Base-by-base conservation (phyloP, 2,797 vertebrate species). In the Chelon labrosus region DNA sequence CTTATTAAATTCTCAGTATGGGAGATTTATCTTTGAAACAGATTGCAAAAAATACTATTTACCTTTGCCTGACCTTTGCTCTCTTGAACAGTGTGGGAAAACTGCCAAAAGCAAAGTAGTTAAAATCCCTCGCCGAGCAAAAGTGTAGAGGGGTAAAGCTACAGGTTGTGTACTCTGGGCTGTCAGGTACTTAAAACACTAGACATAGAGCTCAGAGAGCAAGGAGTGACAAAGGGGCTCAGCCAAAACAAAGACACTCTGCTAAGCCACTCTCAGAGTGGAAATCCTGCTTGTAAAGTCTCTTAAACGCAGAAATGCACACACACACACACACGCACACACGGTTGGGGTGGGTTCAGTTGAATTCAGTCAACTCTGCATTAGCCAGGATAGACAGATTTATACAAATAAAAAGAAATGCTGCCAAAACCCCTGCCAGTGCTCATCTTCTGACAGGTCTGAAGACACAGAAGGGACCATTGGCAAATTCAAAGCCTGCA, bases 131-230 rank as follows among this genome's bases (percentile, higher is more conserved):
- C 37, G 53, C 55, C 77, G 75, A 73, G 55, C 51, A 41, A 14
- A 56, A 54, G 39, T 70, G 51, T 25, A 52, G 37, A 74, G 35
- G 19, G 14, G 46, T 70, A 55, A 77, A 31, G 61, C 65, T 12
- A 57, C 67, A 80, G 59, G 76, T 73, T 51, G 50, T 70, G 63
- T 82, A 62, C 73, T 70, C 53, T 22, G 65, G 53, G 11, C 63
- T 83, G 71, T 79, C 78, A 79, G 58, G 57, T 61, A 70, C 77
- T 81, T 81, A 78, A 76, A 77, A 85, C 65, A 71, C 70, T 31
- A 76, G 54, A 79, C 60, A 70, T 39, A 76, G 50, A 52, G 60
- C 67, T 78, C 7, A 52, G 68, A 77, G 67, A 77, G 35, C 38
- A 61, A 53, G 12, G 37, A 54, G 68, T 75, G 63, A 79, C 60